Evolutionary conservation across 2,113 vertebrate species (phyloP).

Genomic region (Labrus mixtus): DNA sequence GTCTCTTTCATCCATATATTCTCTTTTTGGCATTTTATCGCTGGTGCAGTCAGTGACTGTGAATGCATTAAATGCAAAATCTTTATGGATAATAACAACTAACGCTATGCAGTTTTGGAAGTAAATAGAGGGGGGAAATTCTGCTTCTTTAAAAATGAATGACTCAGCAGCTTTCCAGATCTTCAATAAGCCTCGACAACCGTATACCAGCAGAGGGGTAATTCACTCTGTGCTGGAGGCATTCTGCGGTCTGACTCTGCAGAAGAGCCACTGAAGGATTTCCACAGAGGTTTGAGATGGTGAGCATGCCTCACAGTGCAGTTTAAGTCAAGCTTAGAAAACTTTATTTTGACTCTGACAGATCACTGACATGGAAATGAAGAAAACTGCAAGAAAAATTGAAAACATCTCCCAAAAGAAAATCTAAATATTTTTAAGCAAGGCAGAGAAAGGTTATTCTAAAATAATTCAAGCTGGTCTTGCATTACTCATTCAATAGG

Average conservation of each 20-base stretch:
- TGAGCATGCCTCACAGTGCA: constrained; percentile 12
- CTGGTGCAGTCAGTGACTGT: constrained; percentile 12
- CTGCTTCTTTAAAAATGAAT: constrained; percentile 9
- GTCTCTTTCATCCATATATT: neutral
- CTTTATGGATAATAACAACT: constrained; percentile 1
- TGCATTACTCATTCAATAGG: too few species aligned
- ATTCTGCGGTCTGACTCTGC: constrained; percentile 26
- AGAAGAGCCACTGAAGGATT: constrained; percentile 26
- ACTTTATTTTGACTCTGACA: neutral
- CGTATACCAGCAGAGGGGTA: constrained; percentile 40
- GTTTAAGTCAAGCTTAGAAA: constrained; percentile 15
- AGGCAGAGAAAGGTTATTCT: neutral
- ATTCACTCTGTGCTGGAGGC: constrained; percentile 39
- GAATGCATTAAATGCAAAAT: constrained; percentile 26
- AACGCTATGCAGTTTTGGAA: constrained; percentile 1
- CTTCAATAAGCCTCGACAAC: constrained; percentile 16
- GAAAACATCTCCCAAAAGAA: neutral
- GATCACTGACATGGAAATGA: constrained; percentile 3
- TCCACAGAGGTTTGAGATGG: neutral
- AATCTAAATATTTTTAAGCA: neutral
- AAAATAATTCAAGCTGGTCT: neutral
- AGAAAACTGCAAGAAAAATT: neutral
- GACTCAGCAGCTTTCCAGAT: constrained; percentile 45
- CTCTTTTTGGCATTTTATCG: constrained; percentile 8
- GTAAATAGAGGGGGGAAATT: constrained; percentile 8